These are phyloP conservation scores for Anoplophora glabripennis DNA, from an alignment of 1,140 invertebrate species.

Conservation along the genomic window DNA sequence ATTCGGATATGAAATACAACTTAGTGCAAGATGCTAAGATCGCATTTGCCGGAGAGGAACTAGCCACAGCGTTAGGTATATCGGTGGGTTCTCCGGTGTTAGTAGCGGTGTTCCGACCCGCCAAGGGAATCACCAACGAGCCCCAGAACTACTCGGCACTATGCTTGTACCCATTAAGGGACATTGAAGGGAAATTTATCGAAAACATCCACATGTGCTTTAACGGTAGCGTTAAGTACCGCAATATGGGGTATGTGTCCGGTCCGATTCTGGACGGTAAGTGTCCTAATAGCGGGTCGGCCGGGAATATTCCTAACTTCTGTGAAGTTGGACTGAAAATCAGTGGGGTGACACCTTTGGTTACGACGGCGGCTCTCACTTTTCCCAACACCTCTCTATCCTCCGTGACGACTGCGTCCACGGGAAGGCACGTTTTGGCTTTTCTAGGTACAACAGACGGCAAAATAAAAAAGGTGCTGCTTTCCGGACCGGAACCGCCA, in stretches of 20 bases:
- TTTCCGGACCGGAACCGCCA: conserved; percentile 62
- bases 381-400: conserved; percentile 80
- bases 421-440: conserved; percentile 85
- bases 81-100: conserved; percentile 73
- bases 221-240: conserved; percentile 85
- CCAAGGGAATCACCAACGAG: conserved; percentile 77
- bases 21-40: conserved; percentile 89
- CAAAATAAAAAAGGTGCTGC: conserved; percentile 74
- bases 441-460: conserved; percentile 85
- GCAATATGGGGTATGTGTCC: conserved; percentile 91
- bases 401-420: conserved; percentile 77
- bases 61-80: conserved; percentile 78
- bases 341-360: conserved; percentile 81
- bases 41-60: conserved; percentile 71
- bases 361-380: conserved; percentile 66
- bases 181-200: conserved; percentile 90
- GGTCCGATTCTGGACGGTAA: conserved; percentile 86
- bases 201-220: conserved; percentile 97
- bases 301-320: conserved; percentile 88
- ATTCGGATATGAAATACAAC: conserved; percentile 72
- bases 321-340: conserved; percentile 91
- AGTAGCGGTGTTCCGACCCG: conserved; percentile 80
- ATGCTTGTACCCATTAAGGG: conserved; percentile 79
- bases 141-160: conserved; percentile 76
- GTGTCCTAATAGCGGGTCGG: conserved; percentile 79